Evolutionary conservation across 2,113 vertebrate genomes (phyloP).

Genomic region (Cynocephalus volans): DNA sequence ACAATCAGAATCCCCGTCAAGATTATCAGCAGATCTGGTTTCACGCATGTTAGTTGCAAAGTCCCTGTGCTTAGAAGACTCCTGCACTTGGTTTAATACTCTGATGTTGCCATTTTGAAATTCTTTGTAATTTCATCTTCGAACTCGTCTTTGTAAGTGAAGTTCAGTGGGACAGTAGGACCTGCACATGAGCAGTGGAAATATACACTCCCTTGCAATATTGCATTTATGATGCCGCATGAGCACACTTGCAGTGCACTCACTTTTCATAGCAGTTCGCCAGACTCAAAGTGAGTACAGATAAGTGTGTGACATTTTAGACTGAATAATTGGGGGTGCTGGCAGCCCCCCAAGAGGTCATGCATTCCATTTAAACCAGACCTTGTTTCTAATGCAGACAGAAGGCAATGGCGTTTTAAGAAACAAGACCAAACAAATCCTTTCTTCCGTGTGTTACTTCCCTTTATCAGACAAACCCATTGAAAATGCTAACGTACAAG

Average conservation of each 20-base stretch:
- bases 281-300: background rate
- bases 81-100: background rate
- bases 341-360: background rate
- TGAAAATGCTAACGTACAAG: background rate
- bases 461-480: background rate
- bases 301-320: background rate
- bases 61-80: background rate
- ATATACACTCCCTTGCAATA: background rate
- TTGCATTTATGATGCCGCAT: background rate
- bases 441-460: background rate
- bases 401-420: background rate
- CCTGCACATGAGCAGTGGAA: background rate
- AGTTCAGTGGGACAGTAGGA: background rate
- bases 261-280: background rate
- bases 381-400: slow-evolving; percentile 23
- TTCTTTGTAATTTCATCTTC: slow-evolving; percentile 10
- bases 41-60: background rate
- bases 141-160: background rate
- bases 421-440: background rate
- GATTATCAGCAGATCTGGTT: background rate
- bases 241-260: background rate
- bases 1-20: background rate
- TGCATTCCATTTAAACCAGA: background rate
- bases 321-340: background rate
- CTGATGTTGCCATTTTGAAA: background rate